Percentiles rank a stretch among this genome's conserved stretches.
These are phyloP conservation scores for Cosmia trapezina DNA, from an alignment of 2,888 invertebrate genomes.

Conservation along the genomic window DNA sequence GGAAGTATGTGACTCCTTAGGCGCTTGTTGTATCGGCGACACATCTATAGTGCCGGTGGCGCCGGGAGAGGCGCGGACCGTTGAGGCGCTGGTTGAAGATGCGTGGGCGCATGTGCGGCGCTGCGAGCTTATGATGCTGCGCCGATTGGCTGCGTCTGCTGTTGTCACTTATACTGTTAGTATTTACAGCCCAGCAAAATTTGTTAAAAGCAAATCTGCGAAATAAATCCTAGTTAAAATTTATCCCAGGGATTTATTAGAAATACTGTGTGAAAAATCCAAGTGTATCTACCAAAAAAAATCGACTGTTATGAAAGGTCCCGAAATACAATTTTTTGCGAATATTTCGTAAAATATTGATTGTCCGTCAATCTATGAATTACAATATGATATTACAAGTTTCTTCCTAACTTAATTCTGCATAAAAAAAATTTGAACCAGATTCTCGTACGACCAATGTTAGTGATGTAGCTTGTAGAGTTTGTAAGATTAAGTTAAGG, in stretches of 20 bases:
- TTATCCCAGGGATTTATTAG: neutral
- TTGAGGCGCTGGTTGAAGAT: constrained; percentile 66
- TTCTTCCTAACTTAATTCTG: neutral
- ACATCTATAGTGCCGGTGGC: constrained; percentile 55
- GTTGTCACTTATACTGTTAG: constrained; percentile 74
- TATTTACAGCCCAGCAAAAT: neutral
- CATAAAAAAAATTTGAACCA: neutral
- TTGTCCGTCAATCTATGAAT: too few relatives aligned
- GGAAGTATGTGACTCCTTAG: constrained; percentile 76
- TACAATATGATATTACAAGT: too few relatives aligned
- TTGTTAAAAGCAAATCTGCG: fast-evolving
- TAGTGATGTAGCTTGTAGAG: neutral
- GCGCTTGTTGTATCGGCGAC: constrained; percentile 72
- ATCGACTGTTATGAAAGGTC: neutral
- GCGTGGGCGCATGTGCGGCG: constrained; percentile 67
- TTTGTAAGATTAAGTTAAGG: too few relatives aligned
- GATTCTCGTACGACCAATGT: neutral
- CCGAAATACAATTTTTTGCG: neutral
- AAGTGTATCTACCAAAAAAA: neutral
- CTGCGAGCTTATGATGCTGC: constrained; percentile 73
- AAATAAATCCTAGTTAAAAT: neutral
- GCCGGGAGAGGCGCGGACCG: constrained; percentile 68
- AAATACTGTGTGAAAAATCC: neutral
- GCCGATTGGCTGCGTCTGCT: constrained; percentile 65
- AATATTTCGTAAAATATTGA: neutral